Evolutionary conservation across 2,113 vertebrate species (phyloP).

Genomic region (Ariopsis seemanni): DNA sequence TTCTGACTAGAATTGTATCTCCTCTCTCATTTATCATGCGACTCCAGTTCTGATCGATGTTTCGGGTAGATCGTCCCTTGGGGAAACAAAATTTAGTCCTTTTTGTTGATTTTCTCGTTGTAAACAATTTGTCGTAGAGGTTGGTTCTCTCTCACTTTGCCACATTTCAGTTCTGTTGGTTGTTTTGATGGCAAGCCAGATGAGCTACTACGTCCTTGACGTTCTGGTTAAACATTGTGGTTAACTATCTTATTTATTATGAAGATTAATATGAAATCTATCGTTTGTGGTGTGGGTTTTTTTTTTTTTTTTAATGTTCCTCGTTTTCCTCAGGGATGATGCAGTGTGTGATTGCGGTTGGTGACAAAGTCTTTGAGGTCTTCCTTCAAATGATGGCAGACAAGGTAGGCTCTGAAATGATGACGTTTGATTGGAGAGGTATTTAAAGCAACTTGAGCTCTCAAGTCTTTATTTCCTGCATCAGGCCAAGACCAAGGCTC

Average conservation of each 20-base stretch:
- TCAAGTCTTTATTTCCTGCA: conserved; percentile 21
- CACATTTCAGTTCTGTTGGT: too few species aligned
- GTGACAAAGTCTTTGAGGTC: conserved; percentile 96
- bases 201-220: too few species aligned
- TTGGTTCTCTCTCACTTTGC: too few species aligned
- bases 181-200: too few species aligned
- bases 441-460: background rate
- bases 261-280: background rate
- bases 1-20: too few species aligned
- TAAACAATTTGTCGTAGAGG: too few species aligned
- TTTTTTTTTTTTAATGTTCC: too few species aligned
- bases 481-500: conserved; percentile 94
- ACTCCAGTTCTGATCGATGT: too few species aligned
- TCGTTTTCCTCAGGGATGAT: conserved; percentile 87
- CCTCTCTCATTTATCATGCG: too few species aligned
- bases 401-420: conserved; percentile 74
- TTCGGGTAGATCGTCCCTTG: too few species aligned
- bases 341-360: conserved; percentile 95
- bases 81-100: too few species aligned
- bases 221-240: background rate
- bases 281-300: background rate
- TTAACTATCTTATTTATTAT: background rate
- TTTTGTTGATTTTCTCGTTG: too few species aligned
- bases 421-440: background rate
- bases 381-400: conserved; percentile 98